Evolutionary conservation across 64 coral and sea anemone genomes (phyloP), one percentile per base, ranked within the genome.

Genomic region (Dendrophyllia cribrosa): DNA sequence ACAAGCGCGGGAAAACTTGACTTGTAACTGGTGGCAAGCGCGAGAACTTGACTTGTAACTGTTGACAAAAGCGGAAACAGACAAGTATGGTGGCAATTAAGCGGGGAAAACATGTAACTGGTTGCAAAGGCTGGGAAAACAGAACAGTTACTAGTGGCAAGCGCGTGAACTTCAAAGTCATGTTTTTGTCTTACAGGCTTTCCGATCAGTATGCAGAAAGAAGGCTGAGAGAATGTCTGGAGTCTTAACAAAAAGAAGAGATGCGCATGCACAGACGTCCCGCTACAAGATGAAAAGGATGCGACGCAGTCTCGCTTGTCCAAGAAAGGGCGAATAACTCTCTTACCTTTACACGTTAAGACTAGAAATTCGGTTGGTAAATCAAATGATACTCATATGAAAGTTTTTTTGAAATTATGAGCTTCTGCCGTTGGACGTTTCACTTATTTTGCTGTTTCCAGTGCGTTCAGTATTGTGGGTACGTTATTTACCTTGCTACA

Each of bases 191-290:
- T 9, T 12, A 6, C 63, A 84, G 80, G 6, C 62, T 60, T 23
- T 63, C 61, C 6, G 80, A 84, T 47, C 7, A 51, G 14, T 63
- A 66, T 14, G 20, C 62, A 7, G 80, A 84, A 19, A 84, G 20
- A 52, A 84, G 61, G 45, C 46, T 84, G 80, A 84, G 62, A 7
- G 59, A 52, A 7, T 84, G 43, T n/a, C 80, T 84, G 6, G 61
- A 68, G 11, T 84, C 80, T 51, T 84, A n/a, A 50, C 13, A 4
- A 75, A 47, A 75, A 75, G 16, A 43, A 75, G 12, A 9, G 53
- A 7, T 9, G 1, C 5, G 44, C 3, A 49, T 20, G 43, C 6
- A 5, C 4, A 7, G 46, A 75, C 15, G 1, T 7, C 12, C 0
- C 26, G 26, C 10, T 11, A 11, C 7, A 34, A 56, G 53, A 12